Percentiles rank a stretch among this genome's conserved stretches.
Evolutionary conservation across 2,888 invertebrate species (phyloP).

Genomic region (Mystacides longicornis): DNA sequence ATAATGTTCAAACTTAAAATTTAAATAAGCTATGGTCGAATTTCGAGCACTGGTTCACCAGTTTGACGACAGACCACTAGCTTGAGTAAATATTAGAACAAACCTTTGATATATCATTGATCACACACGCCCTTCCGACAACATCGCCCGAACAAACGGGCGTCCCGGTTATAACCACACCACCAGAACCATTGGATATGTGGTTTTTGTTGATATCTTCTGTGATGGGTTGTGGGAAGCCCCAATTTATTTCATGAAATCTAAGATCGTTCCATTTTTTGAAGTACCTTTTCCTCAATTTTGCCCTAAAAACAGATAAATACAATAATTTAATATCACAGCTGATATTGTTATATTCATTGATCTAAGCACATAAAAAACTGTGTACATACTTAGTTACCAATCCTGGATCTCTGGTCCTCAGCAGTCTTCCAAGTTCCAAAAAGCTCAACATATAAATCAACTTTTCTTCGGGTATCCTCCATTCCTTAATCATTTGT

Average conservation of each 20-base stretch:
- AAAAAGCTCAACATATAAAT: constrained; percentile 59
- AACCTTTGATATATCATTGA: constrained; percentile 59
- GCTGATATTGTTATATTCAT: too few relatives aligned
- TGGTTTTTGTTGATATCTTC: neutral
- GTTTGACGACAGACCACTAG: neutral
- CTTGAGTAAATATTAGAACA: constrained; percentile 7
- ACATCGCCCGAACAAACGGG: constrained; percentile 65
- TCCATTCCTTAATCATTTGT: constrained; percentile 53
- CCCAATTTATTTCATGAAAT: constrained; percentile 55
- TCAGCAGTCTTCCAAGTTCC: constrained; percentile 55
- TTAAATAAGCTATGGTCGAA: too few relatives aligned
- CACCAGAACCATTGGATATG: constrained; percentile 12
- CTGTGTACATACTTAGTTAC: constrained; percentile 51
- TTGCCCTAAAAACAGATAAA: constrained; percentile 48
- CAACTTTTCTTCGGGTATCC: constrained; percentile 56
- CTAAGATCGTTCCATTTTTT: constrained; percentile 51
- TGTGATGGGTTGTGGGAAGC: constrained; percentile 36
- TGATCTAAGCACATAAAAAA: too few relatives aligned
- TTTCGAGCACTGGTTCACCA: too few relatives aligned
- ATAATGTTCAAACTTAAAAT: too few relatives aligned
- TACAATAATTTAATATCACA: too few relatives aligned
- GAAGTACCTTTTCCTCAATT: constrained; percentile 55
- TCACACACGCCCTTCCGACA: constrained; percentile 63
- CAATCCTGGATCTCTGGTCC: constrained; percentile 46
- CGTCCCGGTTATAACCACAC: constrained; percentile 47